A percentile compares a stretch with the other conserved stretches of the same genome.
Evolutionary conservation across 2,797 vertebrate genomes (phyloP).

Genomic region (Falco berigora): DNA sequence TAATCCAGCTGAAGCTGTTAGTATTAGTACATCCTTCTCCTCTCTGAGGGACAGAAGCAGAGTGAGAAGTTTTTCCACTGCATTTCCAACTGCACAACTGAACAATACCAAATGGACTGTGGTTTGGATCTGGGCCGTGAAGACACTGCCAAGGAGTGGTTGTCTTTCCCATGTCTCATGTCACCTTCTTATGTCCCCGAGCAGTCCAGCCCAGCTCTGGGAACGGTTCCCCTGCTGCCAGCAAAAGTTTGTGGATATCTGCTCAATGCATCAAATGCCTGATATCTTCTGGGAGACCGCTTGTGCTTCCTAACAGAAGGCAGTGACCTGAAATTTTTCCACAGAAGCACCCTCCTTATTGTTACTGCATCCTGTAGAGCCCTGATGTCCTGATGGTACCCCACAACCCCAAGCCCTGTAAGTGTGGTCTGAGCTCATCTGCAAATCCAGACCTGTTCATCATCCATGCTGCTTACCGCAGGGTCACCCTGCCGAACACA

Average conservation of each 20-base stretch:
- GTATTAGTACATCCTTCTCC: neutral
- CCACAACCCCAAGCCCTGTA: accelerated
- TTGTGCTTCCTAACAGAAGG: neutral
- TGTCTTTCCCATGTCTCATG: neutral
- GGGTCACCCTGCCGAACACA: neutral
- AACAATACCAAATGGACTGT: no score
- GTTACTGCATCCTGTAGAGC: neutral
- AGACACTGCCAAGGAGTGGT: neutral
- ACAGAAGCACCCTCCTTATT: neutral
- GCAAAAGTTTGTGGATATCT: neutral
- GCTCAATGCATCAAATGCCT: neutral
- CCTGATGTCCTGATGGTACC: neutral
- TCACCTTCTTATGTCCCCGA: neutral
- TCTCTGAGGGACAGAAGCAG: neutral
- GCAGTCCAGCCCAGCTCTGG: neutral
- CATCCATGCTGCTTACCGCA: accelerated
- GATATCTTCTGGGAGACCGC: neutral
- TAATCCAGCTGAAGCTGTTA: neutral
- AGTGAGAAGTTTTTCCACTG: neutral
- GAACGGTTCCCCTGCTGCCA: neutral
- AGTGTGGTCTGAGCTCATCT: neutral
- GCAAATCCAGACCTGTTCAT: neutral
- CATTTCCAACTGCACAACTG: neutral
- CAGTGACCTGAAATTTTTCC: neutral
- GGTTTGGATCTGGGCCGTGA: neutral